A percentile compares a stretch with the other conserved stretches of the same genome.
Conservation (phyloP, 2,113 vertebrate species). For the Gyps fulvus region DNA sequence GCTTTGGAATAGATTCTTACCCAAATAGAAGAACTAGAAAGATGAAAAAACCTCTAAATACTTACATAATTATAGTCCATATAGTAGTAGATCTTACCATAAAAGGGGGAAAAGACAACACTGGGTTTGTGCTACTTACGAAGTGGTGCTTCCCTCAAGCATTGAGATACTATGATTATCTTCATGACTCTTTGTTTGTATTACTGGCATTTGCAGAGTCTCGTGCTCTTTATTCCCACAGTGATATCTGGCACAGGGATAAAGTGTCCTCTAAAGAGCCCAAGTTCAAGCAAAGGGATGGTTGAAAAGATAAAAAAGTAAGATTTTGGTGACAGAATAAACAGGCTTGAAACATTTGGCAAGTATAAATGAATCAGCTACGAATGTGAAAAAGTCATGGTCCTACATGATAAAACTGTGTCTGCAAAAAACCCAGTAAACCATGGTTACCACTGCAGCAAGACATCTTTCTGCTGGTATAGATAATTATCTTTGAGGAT, state of each 20-base stretch:
- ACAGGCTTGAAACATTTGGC: background rate
- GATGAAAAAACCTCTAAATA: background rate
- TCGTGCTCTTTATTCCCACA: background rate
- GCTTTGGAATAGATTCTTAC: background rate
- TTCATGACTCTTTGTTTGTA: background rate
- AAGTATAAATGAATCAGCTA: background rate
- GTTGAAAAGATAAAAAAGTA: background rate
- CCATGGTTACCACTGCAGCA: background rate
- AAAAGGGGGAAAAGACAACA: background rate
- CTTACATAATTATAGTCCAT: background rate
- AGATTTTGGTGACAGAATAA: background rate
- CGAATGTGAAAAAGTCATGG: background rate
- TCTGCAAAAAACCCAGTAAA: accelerated
- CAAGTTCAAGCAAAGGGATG: background rate
- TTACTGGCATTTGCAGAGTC: background rate
- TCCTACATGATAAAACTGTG: background rate
- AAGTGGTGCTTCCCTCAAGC: background rate
- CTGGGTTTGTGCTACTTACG: background rate
- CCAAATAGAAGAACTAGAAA: background rate
- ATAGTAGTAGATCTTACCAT: background rate
- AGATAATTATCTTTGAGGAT: background rate
- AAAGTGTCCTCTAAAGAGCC: background rate
- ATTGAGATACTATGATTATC: slow-evolving; percentile 20
- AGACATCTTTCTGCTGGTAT: background rate
- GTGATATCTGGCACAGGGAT: background rate